A percentile compares a stretch with the other conserved stretches of the same genome.
These are phyloP conservation scores for Circus cinereus DNA, from an alignment of 2,797 vertebrate genomes.

Conservation along the genomic window DNA sequence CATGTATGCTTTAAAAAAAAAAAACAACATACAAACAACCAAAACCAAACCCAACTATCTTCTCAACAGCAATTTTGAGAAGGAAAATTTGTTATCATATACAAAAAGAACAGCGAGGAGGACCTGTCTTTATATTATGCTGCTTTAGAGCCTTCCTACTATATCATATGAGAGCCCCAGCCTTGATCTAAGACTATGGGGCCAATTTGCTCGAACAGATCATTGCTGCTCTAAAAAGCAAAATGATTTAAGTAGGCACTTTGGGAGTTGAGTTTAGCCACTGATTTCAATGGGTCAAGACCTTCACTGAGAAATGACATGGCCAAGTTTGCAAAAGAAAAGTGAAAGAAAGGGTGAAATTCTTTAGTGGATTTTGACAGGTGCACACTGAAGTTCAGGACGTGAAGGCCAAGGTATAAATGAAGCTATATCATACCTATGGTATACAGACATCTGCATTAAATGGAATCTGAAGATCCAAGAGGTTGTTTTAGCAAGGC, in stretches of 20 bases:
- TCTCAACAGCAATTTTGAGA: not conserved
- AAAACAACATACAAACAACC: too few relatives aligned
- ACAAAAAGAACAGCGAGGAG: not conserved
- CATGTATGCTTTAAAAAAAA: not conserved
- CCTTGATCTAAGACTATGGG: not conserved
- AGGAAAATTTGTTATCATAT: not conserved
- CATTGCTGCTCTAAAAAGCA: not conserved
- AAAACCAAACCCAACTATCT: not conserved
- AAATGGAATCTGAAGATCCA: not conserved
- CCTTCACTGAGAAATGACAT: not conserved
- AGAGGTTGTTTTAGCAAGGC: not conserved
- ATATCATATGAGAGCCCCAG: not conserved
- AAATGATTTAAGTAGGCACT: not conserved
- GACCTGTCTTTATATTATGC: not conserved
- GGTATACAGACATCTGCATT: not conserved
- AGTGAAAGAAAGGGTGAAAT: not conserved
- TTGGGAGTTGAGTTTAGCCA: not conserved
- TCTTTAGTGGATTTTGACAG: not conserved
- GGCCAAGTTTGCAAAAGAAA: not conserved
- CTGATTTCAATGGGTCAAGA: not conserved
- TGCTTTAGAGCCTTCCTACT: not conserved
- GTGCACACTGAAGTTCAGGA: not conserved
- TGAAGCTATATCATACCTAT: rapidly evolving
- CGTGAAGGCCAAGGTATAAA: not conserved
- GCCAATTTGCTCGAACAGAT: not conserved